These are phyloP conservation scores for Ceratoteleas bidentatus DNA, from an alignment of 1,140 invertebrate species.

Conservation along the genomic window DNA sequence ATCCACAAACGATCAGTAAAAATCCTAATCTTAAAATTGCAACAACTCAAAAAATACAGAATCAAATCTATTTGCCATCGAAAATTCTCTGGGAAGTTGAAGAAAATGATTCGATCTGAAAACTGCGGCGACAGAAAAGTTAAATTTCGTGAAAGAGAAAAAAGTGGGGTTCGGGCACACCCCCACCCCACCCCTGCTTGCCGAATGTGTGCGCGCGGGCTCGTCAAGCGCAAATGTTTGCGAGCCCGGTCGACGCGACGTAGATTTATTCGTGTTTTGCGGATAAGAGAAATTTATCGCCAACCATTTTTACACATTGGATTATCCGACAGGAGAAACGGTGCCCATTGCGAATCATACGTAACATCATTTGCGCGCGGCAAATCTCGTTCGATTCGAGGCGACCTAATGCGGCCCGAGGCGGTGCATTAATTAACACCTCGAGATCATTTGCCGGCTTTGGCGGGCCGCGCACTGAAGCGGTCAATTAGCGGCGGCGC, in stretches of 20 bases:
- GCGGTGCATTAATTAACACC: conserved; percentile 34
- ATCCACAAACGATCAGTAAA: no score
- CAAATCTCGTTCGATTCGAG: conserved; percentile 13
- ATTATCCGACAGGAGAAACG: conserved; percentile 60
- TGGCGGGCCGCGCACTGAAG: conserved; percentile 36
- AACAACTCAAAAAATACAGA: no score
- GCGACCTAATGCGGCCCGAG: neutral
- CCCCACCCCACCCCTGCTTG: neutral
- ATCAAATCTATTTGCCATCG: no score
- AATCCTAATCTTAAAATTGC: no score
- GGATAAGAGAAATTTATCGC: conserved; percentile 70
- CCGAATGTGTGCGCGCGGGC: conserved; percentile 32
- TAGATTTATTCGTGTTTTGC: conserved; percentile 69
- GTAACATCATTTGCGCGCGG: neutral
- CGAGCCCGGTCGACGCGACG: conserved; percentile 60
- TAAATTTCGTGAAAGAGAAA: neutral
- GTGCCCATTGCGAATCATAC: conserved; percentile 62
- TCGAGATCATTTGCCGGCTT: conserved; percentile 35
- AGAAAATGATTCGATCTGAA: neutral
- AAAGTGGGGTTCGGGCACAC: neutral
- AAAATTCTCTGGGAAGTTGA: no score
- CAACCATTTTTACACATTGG: conserved; percentile 69
- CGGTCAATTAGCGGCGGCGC: conserved; percentile 51
- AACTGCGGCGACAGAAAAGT: neutral
- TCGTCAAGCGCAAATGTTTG: conserved; percentile 67